Percentiles rank a stretch among this genome's conserved stretches.
Evolutionary conservation across 2,888 invertebrate species (phyloP).

Genomic region (Phymatocera aterrima): DNA sequence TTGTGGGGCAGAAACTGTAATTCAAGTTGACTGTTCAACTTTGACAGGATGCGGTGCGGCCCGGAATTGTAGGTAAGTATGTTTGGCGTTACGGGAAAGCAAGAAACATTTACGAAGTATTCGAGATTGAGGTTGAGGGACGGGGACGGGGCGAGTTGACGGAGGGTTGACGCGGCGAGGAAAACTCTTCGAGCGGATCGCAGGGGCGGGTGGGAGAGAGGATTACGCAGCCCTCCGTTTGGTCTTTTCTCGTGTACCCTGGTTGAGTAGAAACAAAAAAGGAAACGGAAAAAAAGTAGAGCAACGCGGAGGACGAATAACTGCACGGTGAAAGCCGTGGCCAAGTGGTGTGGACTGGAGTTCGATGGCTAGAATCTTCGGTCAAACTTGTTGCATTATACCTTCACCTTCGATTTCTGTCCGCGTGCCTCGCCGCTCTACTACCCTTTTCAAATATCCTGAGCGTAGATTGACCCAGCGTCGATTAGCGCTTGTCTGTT

Average conservation of each 20-base stretch:
- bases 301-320: slow-evolving; percentile 6
- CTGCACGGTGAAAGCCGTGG: slow-evolving; percentile 8
- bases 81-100: background rate
- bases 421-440: background rate
- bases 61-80: slow-evolving; percentile 10
- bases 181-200: slow-evolving; percentile 24
- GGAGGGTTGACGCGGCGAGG: slow-evolving; percentile 26
- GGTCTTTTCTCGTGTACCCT: background rate
- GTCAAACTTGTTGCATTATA: slow-evolving; percentile 40
- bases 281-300: slow-evolving; percentile 3
- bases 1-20: background rate
- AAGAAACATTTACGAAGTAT: slow-evolving; percentile 33
- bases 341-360: slow-evolving; percentile 31
- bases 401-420: slow-evolving; percentile 13
- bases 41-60: background rate
- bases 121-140: slow-evolving; percentile 23
- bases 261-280: background rate
- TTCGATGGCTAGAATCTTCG: slow-evolving; percentile 23
- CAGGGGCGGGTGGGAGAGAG: slow-evolving; percentile 35
- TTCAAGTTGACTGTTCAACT: slow-evolving; percentile 13
- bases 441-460: slow-evolving; percentile 15
- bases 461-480: background rate
- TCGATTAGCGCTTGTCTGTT: slow-evolving; percentile 30
- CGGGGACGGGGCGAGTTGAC: slow-evolving; percentile 11
- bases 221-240: slow-evolving; percentile 30